A percentile compares a stretch with the other conserved stretches of the same genome.
These are phyloP conservation scores for Tachina grossa DNA, from an alignment of 2,888 invertebrate species.

Conservation along the genomic window DNA sequence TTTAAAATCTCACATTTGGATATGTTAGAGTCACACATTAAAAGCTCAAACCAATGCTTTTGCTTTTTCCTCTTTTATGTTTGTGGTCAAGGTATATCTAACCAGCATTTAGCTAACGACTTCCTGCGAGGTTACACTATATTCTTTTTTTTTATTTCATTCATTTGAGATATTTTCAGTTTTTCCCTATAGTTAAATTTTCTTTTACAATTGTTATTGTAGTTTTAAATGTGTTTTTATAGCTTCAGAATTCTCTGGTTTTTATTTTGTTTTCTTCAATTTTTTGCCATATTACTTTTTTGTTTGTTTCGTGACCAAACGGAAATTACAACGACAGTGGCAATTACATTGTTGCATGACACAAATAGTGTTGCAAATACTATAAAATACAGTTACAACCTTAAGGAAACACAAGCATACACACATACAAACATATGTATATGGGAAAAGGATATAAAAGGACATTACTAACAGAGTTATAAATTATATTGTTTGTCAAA, in stretches of 20 bases:
- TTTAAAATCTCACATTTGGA: conserved; percentile 1
- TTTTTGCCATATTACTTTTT: conserved; percentile 19
- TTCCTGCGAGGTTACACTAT: conserved; percentile 52
- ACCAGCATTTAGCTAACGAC: conserved; percentile 67
- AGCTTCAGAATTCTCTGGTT: not conserved
- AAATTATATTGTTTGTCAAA: conserved; percentile 44
- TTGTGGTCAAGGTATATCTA: conserved; percentile 43
- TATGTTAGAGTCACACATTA: conserved; percentile 14
- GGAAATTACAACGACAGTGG: conserved; percentile 81
- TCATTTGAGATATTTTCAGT: conserved; percentile 51
- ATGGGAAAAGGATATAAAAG: conserved; percentile 22
- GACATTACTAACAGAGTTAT: conserved; percentile 55
- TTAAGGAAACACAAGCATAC: conserved; percentile 56
- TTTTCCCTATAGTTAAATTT: conserved; percentile 5
- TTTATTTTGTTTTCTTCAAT: conserved; percentile 31
- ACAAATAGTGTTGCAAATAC: conserved; percentile 78
- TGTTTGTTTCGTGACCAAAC: conserved; percentile 76
- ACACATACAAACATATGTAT: conserved; percentile 36
- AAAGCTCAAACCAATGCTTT: conserved; percentile 6
- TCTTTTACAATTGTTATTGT: conserved; percentile 42
- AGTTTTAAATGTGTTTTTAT: conserved; percentile 57
- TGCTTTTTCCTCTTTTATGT: not conserved
- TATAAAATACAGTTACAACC: conserved; percentile 66
- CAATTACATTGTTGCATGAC: conserved; percentile 82
- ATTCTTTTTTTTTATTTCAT: conserved; percentile 30